Evolutionary conservation across 2,113 vertebrate species (phyloP).

Genomic region (Boleophthalmus pectinirostris): DNA sequence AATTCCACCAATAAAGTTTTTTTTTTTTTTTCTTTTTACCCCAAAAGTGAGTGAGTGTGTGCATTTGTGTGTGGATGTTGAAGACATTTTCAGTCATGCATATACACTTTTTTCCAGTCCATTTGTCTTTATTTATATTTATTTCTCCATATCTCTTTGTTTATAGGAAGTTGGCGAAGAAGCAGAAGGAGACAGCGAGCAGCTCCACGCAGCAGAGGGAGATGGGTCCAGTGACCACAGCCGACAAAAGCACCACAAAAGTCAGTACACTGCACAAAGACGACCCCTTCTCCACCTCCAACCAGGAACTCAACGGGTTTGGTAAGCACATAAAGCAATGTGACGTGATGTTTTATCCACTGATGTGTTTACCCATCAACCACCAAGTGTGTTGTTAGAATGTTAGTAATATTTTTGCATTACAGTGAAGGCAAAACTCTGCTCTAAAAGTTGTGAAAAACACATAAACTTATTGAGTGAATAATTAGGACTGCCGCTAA

Average conservation of each 20-base stretch:
- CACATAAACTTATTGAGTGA: too few species aligned
- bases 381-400: too few species aligned
- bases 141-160: slow-evolving; percentile 38
- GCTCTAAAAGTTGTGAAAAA: too few species aligned
- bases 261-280: slow-evolving; percentile 92
- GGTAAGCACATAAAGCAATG: slow-evolving; percentile 78
- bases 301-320: slow-evolving; percentile 94
- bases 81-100: neutral
- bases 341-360: neutral
- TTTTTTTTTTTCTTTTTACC: neutral
- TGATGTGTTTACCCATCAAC: too few species aligned
- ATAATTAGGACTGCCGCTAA: too few species aligned
- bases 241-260: slow-evolving; percentile 89
- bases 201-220: slow-evolving; percentile 95
- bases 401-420: too few species aligned
- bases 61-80: neutral
- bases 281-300: slow-evolving; percentile 93
- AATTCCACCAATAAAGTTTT: neutral
- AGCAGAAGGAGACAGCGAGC: slow-evolving; percentile 95
- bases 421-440: too few species aligned
- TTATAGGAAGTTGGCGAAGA: slow-evolving; percentile 95
- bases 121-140: neutral
- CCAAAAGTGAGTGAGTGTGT: neutral
- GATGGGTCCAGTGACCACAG: slow-evolving; percentile 89
- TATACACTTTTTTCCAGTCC: too few species aligned